Percentiles rank a stretch among this genome's conserved stretches.
Conservation (phyloP, 2,113 vertebrate species). For the Panthera tigris region DNA sequence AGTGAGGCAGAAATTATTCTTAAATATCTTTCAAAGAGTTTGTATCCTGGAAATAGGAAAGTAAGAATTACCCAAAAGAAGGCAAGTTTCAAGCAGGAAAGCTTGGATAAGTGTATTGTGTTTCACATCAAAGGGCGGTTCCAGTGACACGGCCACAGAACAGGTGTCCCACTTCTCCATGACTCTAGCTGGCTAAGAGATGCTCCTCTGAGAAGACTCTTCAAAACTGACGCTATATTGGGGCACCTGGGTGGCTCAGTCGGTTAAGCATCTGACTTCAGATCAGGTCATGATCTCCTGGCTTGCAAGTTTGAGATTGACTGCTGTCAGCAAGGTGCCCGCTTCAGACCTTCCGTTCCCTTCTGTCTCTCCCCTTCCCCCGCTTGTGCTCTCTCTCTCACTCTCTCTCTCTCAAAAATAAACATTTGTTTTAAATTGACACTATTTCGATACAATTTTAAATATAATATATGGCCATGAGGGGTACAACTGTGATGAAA, state of each 20-base stretch:
- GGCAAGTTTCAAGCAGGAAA: background rate
- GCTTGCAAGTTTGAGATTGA: too few relatives aligned
- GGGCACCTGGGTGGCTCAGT: too few relatives aligned
- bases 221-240: background rate
- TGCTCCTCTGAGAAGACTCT: background rate
- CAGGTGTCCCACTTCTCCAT: background rate
- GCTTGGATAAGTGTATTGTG: fast-evolving
- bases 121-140: background rate
- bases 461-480: background rate
- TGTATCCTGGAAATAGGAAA: background rate
- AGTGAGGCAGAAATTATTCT: background rate
- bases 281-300: too few relatives aligned
- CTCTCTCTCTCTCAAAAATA: too few relatives aligned
- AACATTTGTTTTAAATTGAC: too few relatives aligned
- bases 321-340: too few relatives aligned
- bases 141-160: background rate
- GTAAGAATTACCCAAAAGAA: background rate
- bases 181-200: background rate
- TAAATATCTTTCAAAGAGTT: background rate
- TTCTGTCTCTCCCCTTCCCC: too few relatives aligned
- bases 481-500: background rate
- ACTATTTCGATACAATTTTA: background rate
- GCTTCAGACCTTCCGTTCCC: too few relatives aligned
- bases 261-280: too few relatives aligned
- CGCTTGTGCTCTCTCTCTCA: too few relatives aligned